Evolutionary conservation across 2,888 invertebrate genomes (phyloP).

Genomic region (Phytoseiulus persimilis): DNA sequence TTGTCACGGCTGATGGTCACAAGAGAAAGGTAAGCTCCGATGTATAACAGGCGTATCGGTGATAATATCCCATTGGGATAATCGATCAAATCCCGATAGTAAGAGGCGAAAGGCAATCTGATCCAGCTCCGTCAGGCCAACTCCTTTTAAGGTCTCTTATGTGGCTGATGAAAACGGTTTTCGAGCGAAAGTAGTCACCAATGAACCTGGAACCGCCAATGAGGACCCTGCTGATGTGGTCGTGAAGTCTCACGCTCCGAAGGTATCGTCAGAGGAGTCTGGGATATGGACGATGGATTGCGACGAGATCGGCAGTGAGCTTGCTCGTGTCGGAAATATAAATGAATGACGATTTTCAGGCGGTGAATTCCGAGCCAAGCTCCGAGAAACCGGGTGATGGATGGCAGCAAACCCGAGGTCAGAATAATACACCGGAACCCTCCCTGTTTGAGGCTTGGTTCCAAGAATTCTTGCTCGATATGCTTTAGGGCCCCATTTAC

Average conservation of each 20-base stretch:
- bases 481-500: no score
- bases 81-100: no score
- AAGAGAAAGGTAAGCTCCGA: not conserved
- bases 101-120: no score
- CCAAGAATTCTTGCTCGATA: no score
- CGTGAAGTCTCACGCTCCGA: constrained; percentile 8
- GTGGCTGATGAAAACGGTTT: constrained; percentile 25
- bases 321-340: no score
- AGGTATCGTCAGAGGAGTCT: not conserved
- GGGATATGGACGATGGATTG: not conserved
- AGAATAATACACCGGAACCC: no score
- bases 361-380: not conserved
- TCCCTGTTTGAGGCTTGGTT: no score
- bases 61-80: no score
- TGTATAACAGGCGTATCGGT: not conserved
- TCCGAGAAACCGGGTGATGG: not conserved
- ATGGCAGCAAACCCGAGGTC: not conserved
- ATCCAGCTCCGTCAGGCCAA: no score
- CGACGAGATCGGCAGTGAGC: no score
- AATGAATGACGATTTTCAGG: not conserved
- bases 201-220: constrained; percentile 22
- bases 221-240: not conserved
- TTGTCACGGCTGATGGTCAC: constrained; percentile 27
- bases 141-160: not conserved
- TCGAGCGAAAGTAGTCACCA: constrained; percentile 20